A percentile compares a stretch with the other conserved stretches of the same genome.
Conservation (phyloP, 2,888 invertebrate species). For the Hydropsyche betteni region DNA sequence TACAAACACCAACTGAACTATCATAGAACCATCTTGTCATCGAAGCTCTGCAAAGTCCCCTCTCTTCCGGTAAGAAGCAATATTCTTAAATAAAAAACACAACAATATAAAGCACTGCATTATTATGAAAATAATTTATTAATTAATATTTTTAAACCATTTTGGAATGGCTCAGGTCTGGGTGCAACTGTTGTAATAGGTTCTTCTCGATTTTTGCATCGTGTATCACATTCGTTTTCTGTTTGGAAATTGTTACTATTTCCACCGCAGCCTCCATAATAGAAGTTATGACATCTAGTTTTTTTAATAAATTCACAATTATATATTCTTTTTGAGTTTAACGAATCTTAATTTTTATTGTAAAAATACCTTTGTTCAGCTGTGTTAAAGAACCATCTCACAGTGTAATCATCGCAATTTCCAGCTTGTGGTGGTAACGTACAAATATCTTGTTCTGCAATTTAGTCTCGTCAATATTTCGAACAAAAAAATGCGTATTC, state of each 20-base stretch:
- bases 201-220: conserved; percentile 63
- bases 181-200: conserved; percentile 55
- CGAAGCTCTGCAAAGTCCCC: conserved; percentile 72
- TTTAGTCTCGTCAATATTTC: background rate
- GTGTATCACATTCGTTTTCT: conserved; percentile 71
- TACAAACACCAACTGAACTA: conserved; percentile 75
- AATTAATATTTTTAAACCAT: conserved; percentile 5
- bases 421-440: background rate
- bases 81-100: conserved; percentile 61
- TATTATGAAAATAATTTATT: background rate
- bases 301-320: background rate
- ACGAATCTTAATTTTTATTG: background rate
- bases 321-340: background rate
- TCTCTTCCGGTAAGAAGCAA: conserved; percentile 74
- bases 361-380: background rate
- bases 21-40: conserved; percentile 78
- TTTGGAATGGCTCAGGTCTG: conserved; percentile 37
- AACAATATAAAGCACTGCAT: background rate
- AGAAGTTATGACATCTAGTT: conserved; percentile 77
- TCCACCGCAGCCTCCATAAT: conserved; percentile 92
- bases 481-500: background rate
- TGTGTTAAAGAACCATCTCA: conserved; percentile 9
- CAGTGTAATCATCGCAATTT: conserved; percentile 8
- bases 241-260: conserved; percentile 86
- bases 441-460: conserved; percentile 25